These are phyloP conservation scores for Enteromius trimaculatus DNA, from an alignment of 2,797 vertebrate genomes.

Conservation along the genomic window DNA sequence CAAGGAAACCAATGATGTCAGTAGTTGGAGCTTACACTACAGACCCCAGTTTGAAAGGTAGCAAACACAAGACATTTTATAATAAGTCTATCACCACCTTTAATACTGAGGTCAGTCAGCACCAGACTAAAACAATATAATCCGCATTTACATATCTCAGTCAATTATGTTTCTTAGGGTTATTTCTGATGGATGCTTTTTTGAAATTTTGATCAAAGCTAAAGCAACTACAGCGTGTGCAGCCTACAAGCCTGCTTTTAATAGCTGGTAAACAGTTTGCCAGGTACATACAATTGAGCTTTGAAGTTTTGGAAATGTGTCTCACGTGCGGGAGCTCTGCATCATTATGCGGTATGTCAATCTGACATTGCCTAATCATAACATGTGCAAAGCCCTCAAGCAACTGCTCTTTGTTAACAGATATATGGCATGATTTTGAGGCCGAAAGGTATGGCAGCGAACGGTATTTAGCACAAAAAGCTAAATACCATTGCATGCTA, in stretches of 20 bases:
- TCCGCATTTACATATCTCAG: background rate
- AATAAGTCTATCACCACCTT: background rate
- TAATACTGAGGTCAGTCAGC: background rate
- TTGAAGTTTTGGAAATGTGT: slow-evolving; percentile 49
- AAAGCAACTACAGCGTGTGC: slow-evolving; percentile 6
- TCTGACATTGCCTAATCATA: slow-evolving; percentile 35
- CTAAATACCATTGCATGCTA: slow-evolving; percentile 2
- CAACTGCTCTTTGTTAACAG: background rate
- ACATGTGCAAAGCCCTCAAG: background rate
- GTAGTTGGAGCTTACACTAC: background rate
- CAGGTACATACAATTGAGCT: slow-evolving; percentile 1
- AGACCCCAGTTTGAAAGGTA: background rate
- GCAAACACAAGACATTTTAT: background rate
- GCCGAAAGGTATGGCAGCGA: background rate
- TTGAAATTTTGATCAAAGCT: background rate
- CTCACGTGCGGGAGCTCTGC: slow-evolving; percentile 53
- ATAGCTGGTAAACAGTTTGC: slow-evolving; percentile 9
- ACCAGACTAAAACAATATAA: background rate
- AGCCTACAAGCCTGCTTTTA: background rate
- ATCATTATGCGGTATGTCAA: background rate
- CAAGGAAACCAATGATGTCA: background rate
- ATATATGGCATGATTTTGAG: slow-evolving; percentile 4
- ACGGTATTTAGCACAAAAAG: background rate
- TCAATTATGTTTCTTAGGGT: background rate
- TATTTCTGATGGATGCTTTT: background rate